Base-by-base conservation (phyloP, 1,140 invertebrate genomes). In the Leptinotarsa texana region DNA sequence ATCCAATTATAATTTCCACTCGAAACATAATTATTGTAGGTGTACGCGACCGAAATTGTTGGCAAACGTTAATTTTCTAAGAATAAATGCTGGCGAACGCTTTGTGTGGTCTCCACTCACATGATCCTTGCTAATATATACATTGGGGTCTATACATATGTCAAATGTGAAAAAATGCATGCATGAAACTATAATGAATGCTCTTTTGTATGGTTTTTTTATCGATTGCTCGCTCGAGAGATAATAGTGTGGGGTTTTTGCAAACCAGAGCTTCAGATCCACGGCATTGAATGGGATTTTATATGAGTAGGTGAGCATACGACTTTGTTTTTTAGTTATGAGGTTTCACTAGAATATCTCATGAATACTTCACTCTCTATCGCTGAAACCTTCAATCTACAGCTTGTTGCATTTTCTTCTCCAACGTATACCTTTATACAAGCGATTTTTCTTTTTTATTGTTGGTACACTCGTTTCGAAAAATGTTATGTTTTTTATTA, bases 121-220 rank as follows among this genome's bases (percentile, higher is more conserved):
- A 18, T 61, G 24, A 62, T 61, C n/a, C 48, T 62, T 57, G 69
- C 69, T 71, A 71, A 71, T 71, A 71, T 71, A 71, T 71, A 71
- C 69, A 71, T 71, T 63, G 61, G 51, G 69, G n/a, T 24, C 69
- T 62, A 71, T 71, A 71, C 69, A 71, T 71, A 62, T 33, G 69
- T 71, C 69, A 49, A 71, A 71, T 42, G 69, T 63, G 49, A 33
- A 71, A 71, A 71, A 71, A 71, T 71, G 48, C 48, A 57, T 62
- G 69, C 69, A 57, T 27, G 69, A 49, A 24, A 71, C 69, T 51
- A 61, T 71, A 71, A 71, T 71, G 69, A 71, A 71, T 71, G 69
- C n/a, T n/a, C 69, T 71, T 71, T 71, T 71, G 69, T 71, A 51
- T 62, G 4, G 69, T 61, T 71, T 71, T n/a, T 71, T 71, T 71